Evolutionary conservation across 2,888 invertebrate genomes (phyloP).

Genomic region (Ormia ochracea): DNA sequence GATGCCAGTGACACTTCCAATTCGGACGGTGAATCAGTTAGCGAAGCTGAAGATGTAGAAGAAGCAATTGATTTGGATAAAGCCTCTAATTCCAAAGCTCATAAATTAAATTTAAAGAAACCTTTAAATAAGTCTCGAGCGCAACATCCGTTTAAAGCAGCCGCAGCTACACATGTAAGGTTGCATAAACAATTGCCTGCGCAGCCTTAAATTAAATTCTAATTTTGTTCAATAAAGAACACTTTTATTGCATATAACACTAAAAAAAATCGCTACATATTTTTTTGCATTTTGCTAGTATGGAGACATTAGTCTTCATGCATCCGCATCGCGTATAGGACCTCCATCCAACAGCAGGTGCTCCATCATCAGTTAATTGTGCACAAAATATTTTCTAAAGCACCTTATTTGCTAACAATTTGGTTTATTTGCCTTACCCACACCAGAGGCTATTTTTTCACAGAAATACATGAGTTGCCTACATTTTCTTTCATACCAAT

Average conservation of each 20-base stretch:
- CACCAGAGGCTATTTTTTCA: not conserved
- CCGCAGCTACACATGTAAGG: constrained; percentile 72
- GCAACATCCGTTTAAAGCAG: constrained; percentile 72
- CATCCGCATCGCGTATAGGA: constrained; percentile 42
- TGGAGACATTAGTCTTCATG: not conserved
- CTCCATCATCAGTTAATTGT: constrained; percentile 24
- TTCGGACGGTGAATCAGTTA: constrained; percentile 64
- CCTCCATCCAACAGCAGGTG: constrained; percentile 9
- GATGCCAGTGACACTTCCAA: constrained; percentile 53
- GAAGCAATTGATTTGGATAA: constrained; percentile 59
- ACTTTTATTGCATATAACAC: constrained; percentile 9
- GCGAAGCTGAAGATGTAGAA: constrained; percentile 68
- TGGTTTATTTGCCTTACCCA: not conserved
- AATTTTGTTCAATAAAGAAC: constrained; percentile 15
- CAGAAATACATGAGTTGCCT: not conserved
- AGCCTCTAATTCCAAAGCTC: constrained; percentile 33
- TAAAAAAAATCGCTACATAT: constrained; percentile 35
- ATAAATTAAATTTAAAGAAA: constrained; percentile 46
- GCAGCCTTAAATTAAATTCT: constrained; percentile 66
- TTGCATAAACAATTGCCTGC: constrained; percentile 73
- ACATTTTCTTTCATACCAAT: constrained; percentile 55
- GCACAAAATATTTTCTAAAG: constrained; percentile 18
- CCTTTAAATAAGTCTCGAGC: constrained; percentile 58
- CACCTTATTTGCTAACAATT: not conserved
- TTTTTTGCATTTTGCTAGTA: constrained; percentile 21